Percentiles rank a stretch among this genome's conserved stretches.
phyloP scores from a whole-genome alignment of 1,140 invertebrate genomes.

The Hylaeus anthracinus region DNA sequence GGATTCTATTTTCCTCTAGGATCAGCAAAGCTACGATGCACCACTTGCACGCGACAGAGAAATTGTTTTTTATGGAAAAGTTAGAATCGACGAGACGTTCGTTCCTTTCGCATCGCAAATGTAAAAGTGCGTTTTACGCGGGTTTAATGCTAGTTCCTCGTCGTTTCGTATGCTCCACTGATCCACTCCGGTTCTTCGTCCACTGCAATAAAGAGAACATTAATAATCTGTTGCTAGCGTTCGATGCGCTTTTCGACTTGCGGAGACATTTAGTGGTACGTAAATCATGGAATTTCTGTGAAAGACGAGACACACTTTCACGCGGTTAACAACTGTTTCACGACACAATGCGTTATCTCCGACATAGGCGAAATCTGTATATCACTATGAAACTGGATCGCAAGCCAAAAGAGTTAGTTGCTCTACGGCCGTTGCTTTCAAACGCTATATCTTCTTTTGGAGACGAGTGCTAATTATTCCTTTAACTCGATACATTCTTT shows the following conservation, averaged over 20 bases:
- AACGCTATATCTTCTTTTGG: no score
- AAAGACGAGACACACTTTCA: conserved; percentile 27
- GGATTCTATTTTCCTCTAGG: no score
- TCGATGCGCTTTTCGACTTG: conserved; percentile 4
- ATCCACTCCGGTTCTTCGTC: conserved; percentile 36
- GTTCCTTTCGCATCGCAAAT: neutral
- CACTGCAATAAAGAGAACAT: conserved; percentile 18
- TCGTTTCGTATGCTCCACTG: conserved; percentile 35
- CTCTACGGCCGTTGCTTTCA: neutral
- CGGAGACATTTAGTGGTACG: neutral
- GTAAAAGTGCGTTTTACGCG: neutral
- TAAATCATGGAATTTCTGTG: neutral
- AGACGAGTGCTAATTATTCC: no score
- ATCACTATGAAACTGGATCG: neutral
- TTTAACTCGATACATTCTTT: no score
- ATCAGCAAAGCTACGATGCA: no score
- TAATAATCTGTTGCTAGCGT: conserved; percentile 23
- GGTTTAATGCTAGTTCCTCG: conserved; percentile 11
- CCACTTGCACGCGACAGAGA: neutral
- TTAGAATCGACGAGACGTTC: neutral
- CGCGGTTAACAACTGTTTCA: neutral
- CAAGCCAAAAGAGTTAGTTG: conserved; percentile 5
- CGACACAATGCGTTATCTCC: neutral
- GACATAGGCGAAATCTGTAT: no score
- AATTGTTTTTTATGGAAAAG: neutral